Conservation (phyloP, 2,113 vertebrate genomes). For the Chaenogobius annularis region DNA sequence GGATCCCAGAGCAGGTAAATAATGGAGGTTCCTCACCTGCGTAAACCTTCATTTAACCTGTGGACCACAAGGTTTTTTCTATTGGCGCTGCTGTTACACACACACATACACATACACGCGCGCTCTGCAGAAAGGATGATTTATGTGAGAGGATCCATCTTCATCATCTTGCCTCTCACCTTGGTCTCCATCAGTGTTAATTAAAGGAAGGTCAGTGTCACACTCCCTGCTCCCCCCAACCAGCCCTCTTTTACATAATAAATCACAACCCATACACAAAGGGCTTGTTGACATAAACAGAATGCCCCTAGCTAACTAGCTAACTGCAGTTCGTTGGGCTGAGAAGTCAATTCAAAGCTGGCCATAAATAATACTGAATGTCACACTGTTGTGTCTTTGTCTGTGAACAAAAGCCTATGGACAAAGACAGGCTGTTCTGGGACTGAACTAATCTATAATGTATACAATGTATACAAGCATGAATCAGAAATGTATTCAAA, state of each 20-base stretch:
- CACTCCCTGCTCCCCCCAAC: constrained; percentile 76
- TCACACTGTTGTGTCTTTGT: constrained; percentile 63
- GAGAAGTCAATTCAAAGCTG: constrained; percentile 67
- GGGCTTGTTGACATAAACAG: constrained; percentile 82
- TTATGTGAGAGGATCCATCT: constrained; percentile 88
- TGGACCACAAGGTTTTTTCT: constrained; percentile 92
- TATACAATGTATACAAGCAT: constrained; percentile 33
- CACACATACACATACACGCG: constrained; percentile 40
- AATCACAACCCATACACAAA: constrained; percentile 89
- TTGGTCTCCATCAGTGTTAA: constrained; percentile 99
- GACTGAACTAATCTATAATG: constrained; percentile 47
- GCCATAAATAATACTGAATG: constrained; percentile 72
- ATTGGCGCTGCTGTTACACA: constrained; percentile 76
- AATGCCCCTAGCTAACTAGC: constrained; percentile 77
- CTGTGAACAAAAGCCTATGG: constrained; percentile 54
- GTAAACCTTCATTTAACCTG: constrained; percentile 84
- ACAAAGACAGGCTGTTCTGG: constrained; percentile 60
- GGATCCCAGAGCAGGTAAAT: constrained; percentile 65
- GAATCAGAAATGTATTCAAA: background rate
- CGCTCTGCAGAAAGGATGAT: constrained; percentile 82
- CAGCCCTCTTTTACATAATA: constrained; percentile 96
- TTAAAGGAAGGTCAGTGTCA: constrained; percentile 99
- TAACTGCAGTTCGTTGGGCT: constrained; percentile 60
- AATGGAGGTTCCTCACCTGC: constrained; percentile 69
- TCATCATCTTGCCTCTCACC: constrained; percentile 93